Base-by-base conservation (phyloP, 2,113 vertebrate species). In the Pyrgilauda ruficollis region DNA sequence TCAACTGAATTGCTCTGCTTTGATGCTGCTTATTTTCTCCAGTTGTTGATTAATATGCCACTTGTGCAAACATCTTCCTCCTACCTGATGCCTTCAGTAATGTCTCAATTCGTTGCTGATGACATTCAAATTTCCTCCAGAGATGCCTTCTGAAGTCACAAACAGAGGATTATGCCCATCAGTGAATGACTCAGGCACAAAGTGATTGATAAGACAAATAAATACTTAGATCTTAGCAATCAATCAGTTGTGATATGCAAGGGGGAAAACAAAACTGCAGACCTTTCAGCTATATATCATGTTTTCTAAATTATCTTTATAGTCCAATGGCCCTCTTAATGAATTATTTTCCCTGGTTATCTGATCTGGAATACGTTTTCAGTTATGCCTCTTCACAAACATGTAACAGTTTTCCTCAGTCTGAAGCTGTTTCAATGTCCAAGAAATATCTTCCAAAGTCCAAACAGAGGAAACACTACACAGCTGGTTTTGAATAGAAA, bases 151-250 rank as follows among this genome's bases (percentile, higher is more conserved):
- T 73, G 35, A 89, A 97, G 91, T 73, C 93, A 88, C 85, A 96
- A 90, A 90, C 66, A 86, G 70, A 95, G 88, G 94, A 95, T 86
- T 85, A 73, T 84, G 68, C 83, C 84, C 90, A 93, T 95, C 93
- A 91, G 84, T 91, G 84, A 95, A 84, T 93, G 93, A 96, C 86
- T 93, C 91, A 88, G 87, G 67, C 73, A 95, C 88, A 84, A 89
- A 91, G 81, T 95, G 96, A 95, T 92, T 93, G 92, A 96, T 95
- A 96, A 96, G 79, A 80, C 86, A 96, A 95, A 95, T 91, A 96
- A 96, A 96, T 73, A 80, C 79, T 79, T 91, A 69, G 77, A 58
- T 83, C 67, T 85, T 75, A 77, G 79, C 66, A 90, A 95, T 96
- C 95, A 91, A 89, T 97, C 91, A 89, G 78, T 68, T 95, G 92